Percentiles rank a stretch among this genome's conserved stretches.
Conservation (phyloP, 2,113 vertebrate species). For the Macroglossus sobrinus region DNA sequence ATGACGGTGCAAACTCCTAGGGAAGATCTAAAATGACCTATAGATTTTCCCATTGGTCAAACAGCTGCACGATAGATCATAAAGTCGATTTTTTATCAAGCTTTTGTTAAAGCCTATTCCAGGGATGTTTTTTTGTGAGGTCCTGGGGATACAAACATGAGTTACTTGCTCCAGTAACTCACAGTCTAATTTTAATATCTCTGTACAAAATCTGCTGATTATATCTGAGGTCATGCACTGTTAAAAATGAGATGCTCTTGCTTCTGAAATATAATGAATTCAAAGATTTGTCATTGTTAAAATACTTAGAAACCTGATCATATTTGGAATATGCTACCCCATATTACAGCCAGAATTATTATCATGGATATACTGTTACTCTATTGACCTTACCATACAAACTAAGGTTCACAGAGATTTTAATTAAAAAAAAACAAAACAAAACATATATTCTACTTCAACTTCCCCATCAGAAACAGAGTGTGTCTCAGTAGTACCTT, state of each 20-base stretch:
- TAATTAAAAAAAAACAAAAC: background rate
- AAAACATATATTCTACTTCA: background rate
- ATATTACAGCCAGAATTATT: background rate
- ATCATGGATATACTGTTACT: background rate
- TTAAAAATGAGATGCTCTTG: background rate
- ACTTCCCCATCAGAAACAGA: background rate
- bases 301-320: background rate
- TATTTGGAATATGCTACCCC: background rate
- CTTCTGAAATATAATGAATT: background rate
- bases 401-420: background rate
- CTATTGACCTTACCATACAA: background rate
- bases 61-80: background rate
- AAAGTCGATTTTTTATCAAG: background rate
- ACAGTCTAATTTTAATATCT: background rate
- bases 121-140: background rate
- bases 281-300: background rate
- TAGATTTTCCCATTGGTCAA: background rate
- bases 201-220: background rate
- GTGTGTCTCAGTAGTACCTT: background rate
- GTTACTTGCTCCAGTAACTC: background rate
- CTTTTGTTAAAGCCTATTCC: background rate
- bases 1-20: background rate
- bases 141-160: background rate
- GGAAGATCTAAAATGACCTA: background rate
- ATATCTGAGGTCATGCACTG: background rate